Conservation (phyloP, 2,113 vertebrate genomes). For the Tiliqua scincoides region DNA sequence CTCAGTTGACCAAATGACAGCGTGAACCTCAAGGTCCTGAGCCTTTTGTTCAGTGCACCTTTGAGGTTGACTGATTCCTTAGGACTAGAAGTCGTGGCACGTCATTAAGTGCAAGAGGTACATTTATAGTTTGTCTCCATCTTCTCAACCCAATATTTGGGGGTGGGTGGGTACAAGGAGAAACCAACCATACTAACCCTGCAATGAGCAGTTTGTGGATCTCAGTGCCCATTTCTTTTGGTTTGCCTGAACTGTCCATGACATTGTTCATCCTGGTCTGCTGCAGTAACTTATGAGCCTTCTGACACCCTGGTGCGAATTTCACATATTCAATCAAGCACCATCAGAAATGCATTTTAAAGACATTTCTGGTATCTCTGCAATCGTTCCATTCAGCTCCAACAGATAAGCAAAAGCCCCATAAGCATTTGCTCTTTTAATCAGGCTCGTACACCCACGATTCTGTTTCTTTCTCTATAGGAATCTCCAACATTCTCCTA, state of each 20-base stretch:
- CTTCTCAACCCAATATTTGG: no score
- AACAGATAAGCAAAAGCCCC: conserved; percentile 24
- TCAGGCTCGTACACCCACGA: not conserved
- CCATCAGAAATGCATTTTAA: conserved; percentile 20
- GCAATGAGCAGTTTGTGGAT: not conserved
- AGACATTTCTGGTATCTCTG: conserved; percentile 33
- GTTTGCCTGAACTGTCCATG: not conserved
- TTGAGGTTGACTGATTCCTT: no score
- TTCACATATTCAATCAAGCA: conserved; percentile 24
- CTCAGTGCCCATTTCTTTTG: not conserved
- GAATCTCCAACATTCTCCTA: conserved; percentile 31
- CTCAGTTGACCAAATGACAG: no score
- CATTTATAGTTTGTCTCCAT: no score
- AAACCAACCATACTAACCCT: not conserved
- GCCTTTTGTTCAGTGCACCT: no score
- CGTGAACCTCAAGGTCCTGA: no score
- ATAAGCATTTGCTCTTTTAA: conserved; percentile 30
- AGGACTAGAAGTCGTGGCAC: no score
- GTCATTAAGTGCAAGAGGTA: no score
- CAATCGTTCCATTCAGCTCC: conserved; percentile 20
- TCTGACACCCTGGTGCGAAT: conserved; percentile 31
- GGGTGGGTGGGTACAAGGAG: no score
- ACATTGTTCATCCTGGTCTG: not conserved
- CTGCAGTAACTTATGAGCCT: conserved; percentile 11
- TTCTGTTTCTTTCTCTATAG: conserved; percentile 28